Percentiles rank a stretch among this genome's conserved stretches.
These are phyloP conservation scores for Xenopus borealis DNA, from an alignment of 2,113 vertebrate genomes.

Conservation along the genomic window DNA sequence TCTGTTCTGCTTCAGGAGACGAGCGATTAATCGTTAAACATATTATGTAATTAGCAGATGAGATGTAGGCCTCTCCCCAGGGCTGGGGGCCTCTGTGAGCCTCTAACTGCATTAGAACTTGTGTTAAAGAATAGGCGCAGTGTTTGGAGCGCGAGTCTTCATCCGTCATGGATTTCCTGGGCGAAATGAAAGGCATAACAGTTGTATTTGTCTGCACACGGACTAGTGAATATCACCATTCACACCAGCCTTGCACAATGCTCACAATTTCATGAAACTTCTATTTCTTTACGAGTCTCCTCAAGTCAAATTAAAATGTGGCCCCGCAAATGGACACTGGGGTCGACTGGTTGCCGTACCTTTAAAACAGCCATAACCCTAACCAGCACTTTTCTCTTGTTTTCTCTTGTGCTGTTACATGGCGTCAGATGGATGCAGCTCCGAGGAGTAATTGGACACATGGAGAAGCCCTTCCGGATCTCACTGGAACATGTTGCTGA, in stretches of 20 bases:
- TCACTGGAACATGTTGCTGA: conserved; percentile 64
- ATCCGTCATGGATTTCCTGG: conserved; percentile 2
- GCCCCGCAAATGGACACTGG: no score
- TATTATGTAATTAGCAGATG: conserved; percentile 8
- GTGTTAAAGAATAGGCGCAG: conserved; percentile 4
- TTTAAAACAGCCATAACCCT: conserved; percentile 45
- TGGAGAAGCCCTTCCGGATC: conserved; percentile 68
- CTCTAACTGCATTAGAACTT: background rate
- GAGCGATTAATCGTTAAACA: background rate
- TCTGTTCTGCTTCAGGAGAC: no score
- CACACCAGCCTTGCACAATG: no score
- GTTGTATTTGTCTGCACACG: background rate
- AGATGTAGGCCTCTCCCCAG: background rate
- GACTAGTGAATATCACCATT: no score
- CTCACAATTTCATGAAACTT: no score
- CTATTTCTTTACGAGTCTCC: no score
- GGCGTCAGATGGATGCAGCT: conserved; percentile 70
- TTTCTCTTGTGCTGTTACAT: conserved; percentile 41
- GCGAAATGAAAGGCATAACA: conserved; percentile 3
- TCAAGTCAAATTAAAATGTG: no score
- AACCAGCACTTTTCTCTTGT: conserved; percentile 53
- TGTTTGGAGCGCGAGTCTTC: conserved; percentile 15
- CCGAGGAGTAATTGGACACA: conserved; percentile 63
- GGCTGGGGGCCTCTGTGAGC: background rate
- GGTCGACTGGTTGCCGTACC: background rate